phyloP scores from a whole-genome alignment of 2,113 vertebrate genomes.

The Excalfactoria chinensis region DNA sequence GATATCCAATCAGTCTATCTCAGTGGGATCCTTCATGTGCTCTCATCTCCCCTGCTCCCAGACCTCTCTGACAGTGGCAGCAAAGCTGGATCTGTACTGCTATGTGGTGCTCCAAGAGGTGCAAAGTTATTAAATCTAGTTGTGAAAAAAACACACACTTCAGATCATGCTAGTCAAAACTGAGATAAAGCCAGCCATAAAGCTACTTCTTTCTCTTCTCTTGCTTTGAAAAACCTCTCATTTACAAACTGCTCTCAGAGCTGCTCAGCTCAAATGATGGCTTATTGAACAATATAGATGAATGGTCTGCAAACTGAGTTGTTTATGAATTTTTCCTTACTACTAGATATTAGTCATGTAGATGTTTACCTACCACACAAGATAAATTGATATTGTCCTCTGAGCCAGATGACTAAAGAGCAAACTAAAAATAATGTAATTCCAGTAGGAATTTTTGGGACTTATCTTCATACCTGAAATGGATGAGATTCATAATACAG shows the following conservation, averaged over 20 bases:
- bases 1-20: neutral
- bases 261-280: neutral
- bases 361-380: neutral
- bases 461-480: neutral
- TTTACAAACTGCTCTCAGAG: neutral
- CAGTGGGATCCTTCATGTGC: neutral
- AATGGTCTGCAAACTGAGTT: neutral
- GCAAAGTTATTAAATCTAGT: neutral
- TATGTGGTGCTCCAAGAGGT: neutral
- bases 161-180: neutral
- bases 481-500: neutral
- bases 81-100: neutral
- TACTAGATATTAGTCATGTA: neutral
- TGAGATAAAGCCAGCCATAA: neutral
- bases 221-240: neutral
- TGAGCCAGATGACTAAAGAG: neutral
- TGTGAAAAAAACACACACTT: neutral
- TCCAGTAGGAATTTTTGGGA: neutral
- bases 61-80: neutral
- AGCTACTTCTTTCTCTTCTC: neutral
- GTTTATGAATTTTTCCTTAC: neutral
- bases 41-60: rapidly evolving
- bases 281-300: neutral
- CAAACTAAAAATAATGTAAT: neutral
- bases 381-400: neutral